phyloP scores from a whole-genome alignment of 2,797 vertebrate genomes.

The Garrulus glandarius region DNA sequence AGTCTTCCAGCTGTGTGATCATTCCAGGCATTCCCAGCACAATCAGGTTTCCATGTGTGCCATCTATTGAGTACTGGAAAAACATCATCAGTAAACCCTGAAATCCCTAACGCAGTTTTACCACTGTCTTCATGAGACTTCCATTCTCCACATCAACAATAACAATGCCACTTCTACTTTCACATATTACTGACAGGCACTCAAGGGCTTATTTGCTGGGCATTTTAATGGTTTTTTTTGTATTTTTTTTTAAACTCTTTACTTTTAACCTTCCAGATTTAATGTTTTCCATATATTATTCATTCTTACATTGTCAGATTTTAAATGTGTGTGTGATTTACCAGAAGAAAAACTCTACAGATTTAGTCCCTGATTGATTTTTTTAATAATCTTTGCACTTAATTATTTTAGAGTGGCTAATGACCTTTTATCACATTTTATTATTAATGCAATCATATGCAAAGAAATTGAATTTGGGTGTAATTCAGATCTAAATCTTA shows the following conservation, averaged over 20 bases:
- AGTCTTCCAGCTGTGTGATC: not conserved
- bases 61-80: not conserved
- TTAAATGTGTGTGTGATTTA: not conserved
- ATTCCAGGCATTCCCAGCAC: not conserved
- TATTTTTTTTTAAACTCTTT: not conserved
- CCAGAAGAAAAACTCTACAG: not conserved
- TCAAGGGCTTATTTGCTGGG: not conserved
- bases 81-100: not conserved
- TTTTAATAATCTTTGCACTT: constrained; percentile 45
- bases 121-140: not conserved
- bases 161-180: not conserved
- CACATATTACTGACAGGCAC: not conserved
- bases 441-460: constrained; percentile 11
- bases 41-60: not conserved
- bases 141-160: not conserved
- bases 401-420: constrained; percentile 26
- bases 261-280: not conserved
- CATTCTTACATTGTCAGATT: not conserved
- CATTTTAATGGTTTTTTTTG: not conserved
- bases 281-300: not conserved
- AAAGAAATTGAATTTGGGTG: not conserved
- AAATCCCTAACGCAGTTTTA: not conserved
- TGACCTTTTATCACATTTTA: constrained; percentile 43
- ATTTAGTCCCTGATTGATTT: constrained; percentile 25
- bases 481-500: not conserved